Evolutionary conservation across 2,888 invertebrate species (phyloP).

Genomic region (Acleris laterana): DNA sequence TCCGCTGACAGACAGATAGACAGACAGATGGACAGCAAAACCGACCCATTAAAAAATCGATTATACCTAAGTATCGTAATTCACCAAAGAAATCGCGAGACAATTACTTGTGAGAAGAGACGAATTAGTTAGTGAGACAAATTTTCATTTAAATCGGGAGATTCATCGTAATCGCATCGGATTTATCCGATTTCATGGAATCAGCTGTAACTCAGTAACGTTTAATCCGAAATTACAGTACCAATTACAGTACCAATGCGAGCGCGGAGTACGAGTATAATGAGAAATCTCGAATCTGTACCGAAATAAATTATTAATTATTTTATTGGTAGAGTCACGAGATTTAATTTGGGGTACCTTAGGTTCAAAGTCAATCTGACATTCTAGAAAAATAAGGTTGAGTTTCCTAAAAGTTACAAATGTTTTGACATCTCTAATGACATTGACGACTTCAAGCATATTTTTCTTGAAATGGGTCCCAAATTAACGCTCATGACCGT

Average conservation of each 20-base stretch:
- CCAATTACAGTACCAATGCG: neutral
- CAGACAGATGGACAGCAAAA: too few relatives aligned
- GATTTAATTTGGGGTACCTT: too few relatives aligned
- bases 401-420: too few relatives aligned
- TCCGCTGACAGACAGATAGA: too few relatives aligned
- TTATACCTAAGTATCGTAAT: neutral
- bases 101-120: conserved; percentile 1
- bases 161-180: conserved; percentile 15
- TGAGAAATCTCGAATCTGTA: neutral
- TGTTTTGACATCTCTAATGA: too few relatives aligned
- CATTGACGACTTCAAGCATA: too few relatives aligned
- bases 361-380: too few relatives aligned
- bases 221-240: conserved; percentile 14
- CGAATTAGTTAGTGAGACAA: conserved; percentile 2
- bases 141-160: conserved; percentile 21
- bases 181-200: conserved; percentile 2
- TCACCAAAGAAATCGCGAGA: neutral
- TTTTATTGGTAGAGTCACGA: too few relatives aligned
- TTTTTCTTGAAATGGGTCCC: too few relatives aligned
- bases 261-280: neutral
- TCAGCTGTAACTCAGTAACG: conserved; percentile 13
- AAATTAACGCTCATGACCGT: too few relatives aligned
- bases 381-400: too few relatives aligned
- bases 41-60: neutral
- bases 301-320: too few relatives aligned